Base-by-base conservation (phyloP, 2,113 vertebrate genomes). In the Rhea pennata region DNA sequence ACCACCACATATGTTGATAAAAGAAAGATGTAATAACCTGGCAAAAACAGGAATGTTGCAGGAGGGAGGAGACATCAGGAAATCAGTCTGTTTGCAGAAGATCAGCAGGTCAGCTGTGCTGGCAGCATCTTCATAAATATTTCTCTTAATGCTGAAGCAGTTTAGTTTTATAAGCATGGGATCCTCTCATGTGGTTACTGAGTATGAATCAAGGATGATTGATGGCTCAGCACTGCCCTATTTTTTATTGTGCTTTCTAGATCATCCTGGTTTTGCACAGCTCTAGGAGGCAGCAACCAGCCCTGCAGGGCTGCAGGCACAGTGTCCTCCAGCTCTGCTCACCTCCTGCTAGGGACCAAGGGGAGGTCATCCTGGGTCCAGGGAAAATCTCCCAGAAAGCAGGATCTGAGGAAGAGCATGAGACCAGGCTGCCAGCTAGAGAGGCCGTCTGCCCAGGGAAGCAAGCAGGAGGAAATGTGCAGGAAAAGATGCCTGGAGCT, bases 131-230 rank as follows among this genome's bases (percentile, higher is more conserved):
- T 91, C 59, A 85, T 80, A 95, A 95, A 92, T 87, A 93, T 64
- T 95, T 91, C 54, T 93, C 81, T 92, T 92, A 94, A 93, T 85
- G 74, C 66, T 87, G 74, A 88, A 85, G 73, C 54, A 88, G 84
- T 89, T 95, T 48, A 22, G 27, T 77, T 95, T 89, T 74, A 85
- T 85, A 96, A 88, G 87, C 58, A 77, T 74, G 78, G 27, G 46
- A 46, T 85, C 71, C 31, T 96, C 87, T 97, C 56, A 86, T 95
- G 89, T 95, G 81, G 89, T 95, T 95, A 86, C 71, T 23, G 67
- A 93, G 64, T 39, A 80, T 36, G 84, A 95, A 92, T 82, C 82
- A 96, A 93, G 95, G 88, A 80, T 0, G 0, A 17, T 3, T 84
- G 84, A 36, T 59, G 81, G 90, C 84, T 91, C 80, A 71, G 72